These are phyloP conservation scores for Nicator chloris DNA, from an alignment of 2,113 vertebrate genomes.

Conservation along the genomic window DNA sequence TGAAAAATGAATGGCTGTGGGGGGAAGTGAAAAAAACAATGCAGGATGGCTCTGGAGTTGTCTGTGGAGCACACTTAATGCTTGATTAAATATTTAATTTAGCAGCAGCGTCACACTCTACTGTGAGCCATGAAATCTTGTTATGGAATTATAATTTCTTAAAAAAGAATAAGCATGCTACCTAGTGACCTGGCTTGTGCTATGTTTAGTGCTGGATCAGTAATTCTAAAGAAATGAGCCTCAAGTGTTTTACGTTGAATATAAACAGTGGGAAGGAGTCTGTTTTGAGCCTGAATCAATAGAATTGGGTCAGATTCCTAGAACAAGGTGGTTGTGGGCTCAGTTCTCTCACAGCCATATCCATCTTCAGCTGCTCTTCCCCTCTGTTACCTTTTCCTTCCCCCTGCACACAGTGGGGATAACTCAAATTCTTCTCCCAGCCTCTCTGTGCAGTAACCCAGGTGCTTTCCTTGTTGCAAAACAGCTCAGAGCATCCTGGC, in stretches of 20 bases:
- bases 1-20: background rate
- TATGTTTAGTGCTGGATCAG: slow-evolving; percentile 18
- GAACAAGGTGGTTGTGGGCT: background rate
- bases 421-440: rapidly evolving
- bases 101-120: slow-evolving; percentile 33
- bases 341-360: background rate
- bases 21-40: background rate
- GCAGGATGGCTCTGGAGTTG: background rate
- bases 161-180: background rate
- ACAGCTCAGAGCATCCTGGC: background rate
- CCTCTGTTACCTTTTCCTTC: background rate
- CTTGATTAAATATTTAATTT: slow-evolving; percentile 57
- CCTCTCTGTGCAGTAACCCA: background rate
- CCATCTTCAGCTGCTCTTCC: background rate
- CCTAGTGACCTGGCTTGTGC: background rate
- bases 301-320: slow-evolving; percentile 4
- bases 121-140: slow-evolving; percentile 44
- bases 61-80: slow-evolving; percentile 15
- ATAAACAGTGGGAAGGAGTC: background rate
- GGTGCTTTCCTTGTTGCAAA: background rate
- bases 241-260: background rate
- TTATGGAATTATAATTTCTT: slow-evolving; percentile 39
- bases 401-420: rapidly evolving
- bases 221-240: background rate
- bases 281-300: background rate